Conservation (phyloP, 2,797 vertebrate species). For the Spea hammondii region DNA sequence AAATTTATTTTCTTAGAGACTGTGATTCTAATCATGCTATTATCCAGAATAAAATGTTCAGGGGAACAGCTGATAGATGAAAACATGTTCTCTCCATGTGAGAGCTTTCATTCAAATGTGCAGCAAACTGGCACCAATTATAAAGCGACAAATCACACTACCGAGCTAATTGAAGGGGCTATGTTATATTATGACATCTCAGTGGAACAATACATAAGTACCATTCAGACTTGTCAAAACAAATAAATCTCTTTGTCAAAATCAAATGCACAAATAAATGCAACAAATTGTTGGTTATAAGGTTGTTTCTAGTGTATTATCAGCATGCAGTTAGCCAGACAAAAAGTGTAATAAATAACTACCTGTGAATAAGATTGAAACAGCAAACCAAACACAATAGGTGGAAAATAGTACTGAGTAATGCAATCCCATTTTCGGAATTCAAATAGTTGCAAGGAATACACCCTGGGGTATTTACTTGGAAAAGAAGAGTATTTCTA, state of each 20-base stretch:
- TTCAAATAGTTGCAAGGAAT: too few species aligned
- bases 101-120: slow-evolving; percentile 44
- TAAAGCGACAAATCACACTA: slow-evolving; percentile 33
- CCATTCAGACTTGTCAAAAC: slow-evolving; percentile 62
- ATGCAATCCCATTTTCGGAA: too few species aligned
- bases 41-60: slow-evolving; percentile 47
- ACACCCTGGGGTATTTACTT: too few species aligned
- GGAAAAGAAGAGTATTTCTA: too few species aligned
- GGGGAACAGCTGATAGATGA: slow-evolving; percentile 29
- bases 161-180: slow-evolving; percentile 58
- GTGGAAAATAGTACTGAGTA: not conserved
- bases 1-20: slow-evolving; percentile 43
- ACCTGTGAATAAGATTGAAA: slow-evolving; percentile 41
- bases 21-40: slow-evolving; percentile 44
- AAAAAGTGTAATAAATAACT: slow-evolving; percentile 56
- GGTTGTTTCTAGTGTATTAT: slow-evolving; percentile 51
- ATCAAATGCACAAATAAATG: slow-evolving; percentile 57
- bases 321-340: slow-evolving; percentile 58
- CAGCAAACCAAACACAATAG: slow-evolving; percentile 3
- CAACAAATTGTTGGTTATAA: slow-evolving; percentile 60
- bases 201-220: slow-evolving; percentile 35
- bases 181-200: slow-evolving; percentile 55
- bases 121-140: slow-evolving; percentile 54
- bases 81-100: slow-evolving; percentile 47
- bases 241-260: slow-evolving; percentile 62